Conservation (phyloP, 2,888 invertebrate species). For the Sphaeridia pumilis region DNA sequence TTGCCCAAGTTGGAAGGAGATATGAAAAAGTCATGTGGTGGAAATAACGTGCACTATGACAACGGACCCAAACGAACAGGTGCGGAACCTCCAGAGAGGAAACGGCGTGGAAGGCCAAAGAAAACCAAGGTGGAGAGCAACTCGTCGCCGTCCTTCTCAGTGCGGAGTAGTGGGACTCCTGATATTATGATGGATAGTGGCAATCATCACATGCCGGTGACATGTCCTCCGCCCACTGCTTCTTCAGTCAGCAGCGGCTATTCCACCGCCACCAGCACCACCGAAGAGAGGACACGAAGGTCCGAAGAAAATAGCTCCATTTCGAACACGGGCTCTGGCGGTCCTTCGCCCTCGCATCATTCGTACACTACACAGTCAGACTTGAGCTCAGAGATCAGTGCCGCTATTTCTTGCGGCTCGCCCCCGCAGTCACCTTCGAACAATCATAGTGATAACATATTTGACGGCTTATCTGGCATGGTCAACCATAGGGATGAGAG, state of each 20-base stretch:
- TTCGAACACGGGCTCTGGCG: slow-evolving; percentile 40
- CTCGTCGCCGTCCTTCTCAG: slow-evolving; percentile 47
- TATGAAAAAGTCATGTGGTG: neutral
- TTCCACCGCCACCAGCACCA: slow-evolving; percentile 36
- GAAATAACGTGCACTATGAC: neutral
- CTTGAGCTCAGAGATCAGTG: slow-evolving; percentile 63
- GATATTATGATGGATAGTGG: slow-evolving; percentile 26
- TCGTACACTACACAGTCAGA: slow-evolving; percentile 55
- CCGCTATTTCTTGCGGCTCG: slow-evolving; percentile 59
- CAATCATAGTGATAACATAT: slow-evolving; percentile 17
- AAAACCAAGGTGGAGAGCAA: slow-evolving; percentile 63
- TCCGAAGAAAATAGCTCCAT: slow-evolving; percentile 32
- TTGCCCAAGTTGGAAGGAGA: slow-evolving; percentile 1
- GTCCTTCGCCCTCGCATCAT: slow-evolving; percentile 41
- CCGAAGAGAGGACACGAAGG: slow-evolving; percentile 28
- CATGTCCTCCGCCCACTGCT: slow-evolving; percentile 33
- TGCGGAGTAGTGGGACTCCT: slow-evolving; percentile 23
- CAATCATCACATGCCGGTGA: slow-evolving; percentile 28
- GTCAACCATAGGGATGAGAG: too few relatives aligned
- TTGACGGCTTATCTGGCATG: slow-evolving; percentile 12
- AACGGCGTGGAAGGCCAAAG: slow-evolving; percentile 77
- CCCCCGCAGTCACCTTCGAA: slow-evolving; percentile 55
- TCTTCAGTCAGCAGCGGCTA: slow-evolving; percentile 36
- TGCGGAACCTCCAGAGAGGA: slow-evolving; percentile 39
- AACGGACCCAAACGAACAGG: slow-evolving; percentile 12